These are phyloP conservation scores for Gopherus evgoodei DNA, from an alignment of 2,113 vertebrate species.

Conservation along the genomic window DNA sequence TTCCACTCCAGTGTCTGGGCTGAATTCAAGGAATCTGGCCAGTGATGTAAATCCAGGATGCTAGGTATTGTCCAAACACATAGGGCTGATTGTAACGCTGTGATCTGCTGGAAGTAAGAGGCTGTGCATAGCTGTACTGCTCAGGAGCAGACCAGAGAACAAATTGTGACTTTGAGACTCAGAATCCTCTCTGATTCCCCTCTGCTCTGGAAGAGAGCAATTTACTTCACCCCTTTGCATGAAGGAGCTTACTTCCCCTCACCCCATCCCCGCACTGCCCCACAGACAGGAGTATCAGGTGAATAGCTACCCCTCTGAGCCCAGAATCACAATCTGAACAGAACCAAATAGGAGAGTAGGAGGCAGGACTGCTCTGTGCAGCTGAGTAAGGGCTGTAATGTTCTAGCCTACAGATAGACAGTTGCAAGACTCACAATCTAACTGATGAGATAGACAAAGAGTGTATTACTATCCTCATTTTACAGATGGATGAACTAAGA, in stretches of 20 bases:
- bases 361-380: neutral
- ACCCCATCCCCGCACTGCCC: accelerated
- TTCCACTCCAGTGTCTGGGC: neutral
- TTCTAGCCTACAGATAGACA: neutral
- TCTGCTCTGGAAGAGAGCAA: neutral
- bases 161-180: neutral
- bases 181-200: neutral
- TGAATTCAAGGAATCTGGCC: neutral
- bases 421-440: neutral
- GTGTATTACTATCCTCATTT: neutral
- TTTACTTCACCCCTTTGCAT: neutral
- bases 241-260: neutral
- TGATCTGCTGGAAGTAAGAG: neutral
- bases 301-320: neutral
- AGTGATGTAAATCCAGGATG: neutral
- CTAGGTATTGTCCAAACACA: neutral
- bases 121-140: neutral
- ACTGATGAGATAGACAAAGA: too few species aligned
- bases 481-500: neutral
- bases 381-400: neutral
- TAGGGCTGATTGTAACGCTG: neutral
- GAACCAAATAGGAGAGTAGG: accelerated
- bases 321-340: neutral
- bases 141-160: neutral
- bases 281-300: neutral